Evolutionary conservation across 2,888 invertebrate genomes (phyloP), one percentile per base, ranked within the genome.

Genomic region (Eristalis arbustorum): DNA sequence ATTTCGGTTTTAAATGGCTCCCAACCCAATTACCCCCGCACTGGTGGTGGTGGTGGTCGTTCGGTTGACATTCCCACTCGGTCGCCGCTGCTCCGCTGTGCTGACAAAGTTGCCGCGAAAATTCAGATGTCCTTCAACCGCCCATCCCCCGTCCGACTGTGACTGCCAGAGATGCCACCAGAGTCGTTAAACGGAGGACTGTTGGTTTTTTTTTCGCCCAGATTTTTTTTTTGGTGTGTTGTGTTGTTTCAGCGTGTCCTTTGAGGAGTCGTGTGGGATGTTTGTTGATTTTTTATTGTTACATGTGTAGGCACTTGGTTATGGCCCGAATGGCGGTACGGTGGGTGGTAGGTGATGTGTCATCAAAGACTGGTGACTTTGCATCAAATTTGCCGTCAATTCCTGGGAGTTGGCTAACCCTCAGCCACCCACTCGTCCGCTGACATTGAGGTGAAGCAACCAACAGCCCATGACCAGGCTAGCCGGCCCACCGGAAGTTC

Each of bases 1-100:
- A 81, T 75, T 81, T 81, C 63, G 74, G 69, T 81, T 81, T 81
- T 74, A 81, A 81, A 74, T 75, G 74, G 80, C 68, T 57, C 80
- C 72, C 69, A 69, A 62, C 42, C 80, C 74, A 69, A 61, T 73
- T 68, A 59, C 62, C 34, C 56, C n/a, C 25, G 37, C n/a, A 13
- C 3, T 23, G 57, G 22, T 56, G 57, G 57, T 57, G 23, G 62
- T 62, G n/a, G 62, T 74, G 66, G 72, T 63, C 40, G 63, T 62
- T 80, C 68, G 49, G 49, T 76, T 37, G 62, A n/a, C 31, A 49
- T 67, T 57, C 59, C 25, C 34, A 40, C 25, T 22, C 66, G 22
- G 40, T 10, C 57, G 2, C 22, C 23, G 40, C n/a, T 71, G 56
- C 62, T 31, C 0, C 6, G n/a, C 34, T 73, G 62, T 78, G 79